Conservation (phyloP, 2,888 invertebrate genomes). For the Spodoptera picta region DNA sequence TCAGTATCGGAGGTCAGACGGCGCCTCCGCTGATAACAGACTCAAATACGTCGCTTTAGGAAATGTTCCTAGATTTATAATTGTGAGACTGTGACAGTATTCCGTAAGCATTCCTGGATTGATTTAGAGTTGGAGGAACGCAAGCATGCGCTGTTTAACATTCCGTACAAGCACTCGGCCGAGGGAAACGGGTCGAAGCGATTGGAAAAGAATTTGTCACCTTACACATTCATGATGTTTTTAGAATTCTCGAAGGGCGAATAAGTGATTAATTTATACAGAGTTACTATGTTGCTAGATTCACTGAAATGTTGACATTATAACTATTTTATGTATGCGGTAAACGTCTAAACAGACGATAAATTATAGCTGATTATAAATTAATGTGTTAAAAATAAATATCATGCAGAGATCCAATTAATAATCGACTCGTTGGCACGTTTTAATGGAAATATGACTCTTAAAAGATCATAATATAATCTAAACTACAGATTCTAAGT, state of each 20-base stretch:
- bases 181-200: slow-evolving; percentile 22
- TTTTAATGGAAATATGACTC: background rate
- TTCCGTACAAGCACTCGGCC: slow-evolving; percentile 24
- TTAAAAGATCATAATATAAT: slow-evolving; percentile 13
- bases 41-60: slow-evolving; percentile 39
- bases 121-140: slow-evolving; percentile 33
- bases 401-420: slow-evolving; percentile 8
- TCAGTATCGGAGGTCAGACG: slow-evolving; percentile 63
- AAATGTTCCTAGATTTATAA: slow-evolving; percentile 41
- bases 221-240: slow-evolving; percentile 1
- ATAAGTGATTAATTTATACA: no score
- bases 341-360: slow-evolving; percentile 6
- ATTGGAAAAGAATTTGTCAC: slow-evolving; percentile 49
- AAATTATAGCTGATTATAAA: slow-evolving; percentile 15
- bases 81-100: background rate
- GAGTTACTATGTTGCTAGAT: no score
- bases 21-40: slow-evolving; percentile 58
- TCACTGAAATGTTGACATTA: no score
- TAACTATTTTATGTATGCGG: no score
- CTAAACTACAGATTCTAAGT: slow-evolving; percentile 14
- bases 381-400: slow-evolving; percentile 1
- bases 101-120: slow-evolving; percentile 28
- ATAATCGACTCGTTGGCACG: slow-evolving; percentile 7
- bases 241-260: background rate
- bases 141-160: slow-evolving; percentile 40